Evolutionary conservation across 2,888 invertebrate species (phyloP).

Genomic region (Ypsolopha sequella): DNA sequence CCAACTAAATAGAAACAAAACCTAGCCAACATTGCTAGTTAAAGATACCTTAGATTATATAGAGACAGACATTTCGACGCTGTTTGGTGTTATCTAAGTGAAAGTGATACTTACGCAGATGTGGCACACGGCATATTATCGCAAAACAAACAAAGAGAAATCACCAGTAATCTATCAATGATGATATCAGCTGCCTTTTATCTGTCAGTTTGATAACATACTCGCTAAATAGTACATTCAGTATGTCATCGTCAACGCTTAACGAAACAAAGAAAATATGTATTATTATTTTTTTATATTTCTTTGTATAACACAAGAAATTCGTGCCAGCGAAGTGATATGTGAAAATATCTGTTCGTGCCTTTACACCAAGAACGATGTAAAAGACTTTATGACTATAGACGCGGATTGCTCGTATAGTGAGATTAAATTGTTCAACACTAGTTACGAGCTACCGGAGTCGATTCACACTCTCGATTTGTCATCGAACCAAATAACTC

Average conservation of each 20-base stretch:
- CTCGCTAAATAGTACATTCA: background rate
- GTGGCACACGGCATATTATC: background rate
- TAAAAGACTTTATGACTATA: constrained; percentile 3
- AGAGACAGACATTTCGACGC: no score
- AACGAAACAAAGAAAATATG: background rate
- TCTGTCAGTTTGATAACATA: constrained; percentile 2
- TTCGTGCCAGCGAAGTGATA: constrained; percentile 10
- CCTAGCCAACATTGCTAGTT: no score
- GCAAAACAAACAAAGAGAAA: background rate
- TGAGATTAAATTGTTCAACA: constrained; percentile 16
- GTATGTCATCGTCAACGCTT: background rate
- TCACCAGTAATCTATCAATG: constrained; percentile 2
- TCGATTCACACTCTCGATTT: constrained; percentile 37
- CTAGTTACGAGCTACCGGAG: constrained; percentile 29
- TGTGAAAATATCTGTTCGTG: constrained; percentile 19
- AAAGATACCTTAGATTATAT: no score
- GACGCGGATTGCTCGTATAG: constrained; percentile 39
- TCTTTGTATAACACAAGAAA: constrained; percentile 26
- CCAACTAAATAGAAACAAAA: no score
- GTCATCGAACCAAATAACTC: constrained; percentile 38
- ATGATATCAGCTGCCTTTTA: constrained; percentile 2
- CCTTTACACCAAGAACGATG: constrained; percentile 15
- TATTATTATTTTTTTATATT: background rate
- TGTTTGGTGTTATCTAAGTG: no score
- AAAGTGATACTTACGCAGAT: background rate